Base-by-base conservation (phyloP, 2,888 invertebrate species). In the Creontiades dilutus region DNA sequence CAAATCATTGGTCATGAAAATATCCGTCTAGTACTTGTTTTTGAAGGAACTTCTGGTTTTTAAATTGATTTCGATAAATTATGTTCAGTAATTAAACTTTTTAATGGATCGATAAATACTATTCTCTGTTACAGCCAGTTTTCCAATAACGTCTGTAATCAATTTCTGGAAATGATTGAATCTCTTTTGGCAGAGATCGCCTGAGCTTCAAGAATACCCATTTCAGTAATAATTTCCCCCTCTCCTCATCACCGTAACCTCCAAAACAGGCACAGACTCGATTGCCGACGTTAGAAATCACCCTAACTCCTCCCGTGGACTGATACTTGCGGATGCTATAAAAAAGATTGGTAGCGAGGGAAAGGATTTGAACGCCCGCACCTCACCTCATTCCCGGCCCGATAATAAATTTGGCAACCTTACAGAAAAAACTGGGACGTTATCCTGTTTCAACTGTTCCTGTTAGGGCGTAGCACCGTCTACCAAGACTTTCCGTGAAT, bases 311-410 rank as follows among this genome's bases (percentile, higher is more conserved):
- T 68, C 23, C 68, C 27, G 19, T 23, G 68, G 68, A 68, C 68
- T 68, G 68, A 68, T 68, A 68, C 68, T 68, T 68, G 68, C 68
- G 68, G 68, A 68, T 68, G 68, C 68, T 23, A 68, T 68, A 68
- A 68, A 68, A 52, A 68, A 68, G 68, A 68, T 68, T 68, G 68
- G 68, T 68, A 23, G 68, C 68, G 68, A 68, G 68, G 23, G 27
- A 23, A 68, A 68, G 23, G 68, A 68, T 68, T 68, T 23, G 68
- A 23, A 68, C 19, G 68, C 68, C 68, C 68, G 68, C 68, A 68
- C 61, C 61, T 61, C 68, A 68, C 68, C 68, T 68, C 68, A 68
- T 68, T 68, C 68, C 68, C 68, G n/a, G 68, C 23, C 68, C 27
- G 23, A 68, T 68, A 68, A 68, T 68, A 68, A 68, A 68, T 68